Conservation (phyloP, 2,113 vertebrate genomes). For the Xiphophorus hellerii region DNA sequence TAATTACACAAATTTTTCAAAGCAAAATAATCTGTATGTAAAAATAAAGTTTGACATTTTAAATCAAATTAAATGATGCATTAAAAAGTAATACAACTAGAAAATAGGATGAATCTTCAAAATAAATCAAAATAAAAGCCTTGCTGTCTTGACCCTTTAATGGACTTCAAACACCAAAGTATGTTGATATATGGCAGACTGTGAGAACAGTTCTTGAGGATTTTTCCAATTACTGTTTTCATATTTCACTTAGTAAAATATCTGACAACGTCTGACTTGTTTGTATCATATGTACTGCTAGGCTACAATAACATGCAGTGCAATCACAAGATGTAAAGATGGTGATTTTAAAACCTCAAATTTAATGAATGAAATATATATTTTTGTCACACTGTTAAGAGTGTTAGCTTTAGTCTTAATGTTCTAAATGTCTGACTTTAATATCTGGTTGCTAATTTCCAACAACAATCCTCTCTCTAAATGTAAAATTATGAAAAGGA, state of each 20-base stretch:
- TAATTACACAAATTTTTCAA: neutral
- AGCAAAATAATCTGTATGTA: neutral
- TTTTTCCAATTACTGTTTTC: too few relatives aligned
- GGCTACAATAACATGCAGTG: neutral
- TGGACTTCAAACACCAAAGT: too few relatives aligned
- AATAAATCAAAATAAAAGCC: too few relatives aligned
- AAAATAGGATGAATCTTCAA: too few relatives aligned
- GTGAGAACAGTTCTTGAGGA: too few relatives aligned
- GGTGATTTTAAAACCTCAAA: constrained; percentile 10
- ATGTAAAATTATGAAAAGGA: too few relatives aligned
- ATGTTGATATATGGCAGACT: too few relatives aligned
- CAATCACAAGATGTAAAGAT: constrained; percentile 7
- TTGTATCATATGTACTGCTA: neutral
- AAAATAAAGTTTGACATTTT: too few relatives aligned
- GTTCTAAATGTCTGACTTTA: neutral
- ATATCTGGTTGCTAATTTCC: too few relatives aligned
- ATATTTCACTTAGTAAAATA: neutral
- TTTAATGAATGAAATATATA: neutral
- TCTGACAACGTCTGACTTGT: too few relatives aligned
- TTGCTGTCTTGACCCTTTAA: too few relatives aligned
- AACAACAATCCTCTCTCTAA: too few relatives aligned
- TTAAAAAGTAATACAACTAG: neutral
- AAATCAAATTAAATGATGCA: neutral
- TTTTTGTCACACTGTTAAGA: neutral
- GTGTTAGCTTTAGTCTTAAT: neutral